Evolutionary conservation across 2,113 vertebrate genomes (phyloP), one percentile per base, ranked within the genome.

Genomic region (Sarotherodon lohbergeri): DNA sequence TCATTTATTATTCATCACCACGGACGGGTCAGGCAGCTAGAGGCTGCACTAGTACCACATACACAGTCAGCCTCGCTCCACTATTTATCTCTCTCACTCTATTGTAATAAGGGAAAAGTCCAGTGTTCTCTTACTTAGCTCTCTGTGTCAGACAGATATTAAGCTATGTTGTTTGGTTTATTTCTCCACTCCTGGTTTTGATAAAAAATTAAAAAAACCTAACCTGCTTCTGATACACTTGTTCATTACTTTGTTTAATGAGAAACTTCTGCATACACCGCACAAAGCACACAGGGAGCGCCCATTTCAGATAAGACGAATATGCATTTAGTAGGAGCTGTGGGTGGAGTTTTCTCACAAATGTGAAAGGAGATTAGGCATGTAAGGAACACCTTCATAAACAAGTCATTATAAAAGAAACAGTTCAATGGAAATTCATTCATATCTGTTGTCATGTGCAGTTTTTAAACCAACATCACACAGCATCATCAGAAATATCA

Each of bases 1-100:
- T 88, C 93, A 96, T 96, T 95, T 91, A 97, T 96, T 96, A 96
- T 96, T 96, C 95, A 96, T 95, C 88, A 86, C 83, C 88, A 73
- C 43, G 87, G 92, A 94, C 86, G 90, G 93, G 95, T 94, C 93
- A 91, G 91, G 90, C 93, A 16, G 93, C 90, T 55, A 91, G 91
- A 94, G 86, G 90, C 93, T 95, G 88, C 91, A 89, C 88, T 61
- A 34, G 78, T 81, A 55, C 86, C 85, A 86, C 86, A 90, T 81
- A 90, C 83, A 83, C 89, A 90, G 57, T 63, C 81, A 76, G 80
- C 85, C 90, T 90, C 63, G 24, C 90, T 85, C 85, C 55, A 39
- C 87, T 91, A 90, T 93, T 94, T 93, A 93, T 92, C 92, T 89
- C 86, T 50, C 89, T 82, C 63, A 24, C 52, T 88, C 9, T 9